Evolutionary conservation across 1,140 invertebrate genomes (phyloP), one percentile per base, ranked within the genome.

Genomic region (Geopemphigus sp.): DNA sequence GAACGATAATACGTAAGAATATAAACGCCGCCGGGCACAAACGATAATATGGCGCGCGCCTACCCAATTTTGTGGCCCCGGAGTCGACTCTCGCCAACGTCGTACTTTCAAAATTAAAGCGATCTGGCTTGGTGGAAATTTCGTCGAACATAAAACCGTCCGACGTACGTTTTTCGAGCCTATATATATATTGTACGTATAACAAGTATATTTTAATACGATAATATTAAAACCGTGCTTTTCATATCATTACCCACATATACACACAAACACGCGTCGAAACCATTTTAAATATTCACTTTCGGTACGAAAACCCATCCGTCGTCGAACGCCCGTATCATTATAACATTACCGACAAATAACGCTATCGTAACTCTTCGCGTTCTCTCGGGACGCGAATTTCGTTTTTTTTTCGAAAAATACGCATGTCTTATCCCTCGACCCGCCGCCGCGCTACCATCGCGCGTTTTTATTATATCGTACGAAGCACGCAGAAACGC

Each of bases 41-140:
- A 39, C 3, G 8, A 39, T 39, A 39, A 39, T 39, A 39, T 39
- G 8, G 8, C 32, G 8, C 8, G 8, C 8, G 8, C 32, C 3
- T 8, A 39, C 32, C 3, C 32, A 39, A 47, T 47, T 47, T 68
- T 47, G 39, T 47, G 45, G n/a, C 63, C n/a, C n/a, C n/a, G n/a
- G 1, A 66, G 32, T 45, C 32, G 32, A n/a, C n/a, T 66, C 63
- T 45, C 63, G 63, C 45, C 32, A 32, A 15, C n/a, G 39, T 68
- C n/a, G 64, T 68, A 68, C 22, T 68, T 68, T 39, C 47, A 68
- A n/a, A 68, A 68, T 68, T 68, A 68, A 68, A 68, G 64, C 45
- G 47, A 68, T 68, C 64, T 39, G 39, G 47, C 64, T n/a, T 19
- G 47, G 39, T 68, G 64, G 39, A 68, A 39, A 47, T 68, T 68